Conservation (phyloP, 2,888 invertebrate genomes). For the Perithous albicinctus region DNA sequence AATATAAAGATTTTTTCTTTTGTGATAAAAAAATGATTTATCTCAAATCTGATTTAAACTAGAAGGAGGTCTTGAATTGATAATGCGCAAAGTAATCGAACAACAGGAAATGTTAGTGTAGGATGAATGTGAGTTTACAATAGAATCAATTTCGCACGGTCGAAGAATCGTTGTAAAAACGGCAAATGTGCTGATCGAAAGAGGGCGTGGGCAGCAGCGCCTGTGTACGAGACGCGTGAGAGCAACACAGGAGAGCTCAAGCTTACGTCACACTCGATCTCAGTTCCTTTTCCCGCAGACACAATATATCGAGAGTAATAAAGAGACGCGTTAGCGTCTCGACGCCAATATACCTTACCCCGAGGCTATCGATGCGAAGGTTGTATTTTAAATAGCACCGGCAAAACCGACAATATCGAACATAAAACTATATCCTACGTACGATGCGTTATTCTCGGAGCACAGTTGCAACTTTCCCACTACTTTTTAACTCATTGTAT, state of each 20-base stretch:
- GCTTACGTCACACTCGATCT: conserved; percentile 45
- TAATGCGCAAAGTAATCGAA: background rate
- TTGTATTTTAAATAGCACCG: conserved; percentile 26
- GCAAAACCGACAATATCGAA: background rate
- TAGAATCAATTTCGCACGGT: conserved; percentile 29
- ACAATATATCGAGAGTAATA: conserved; percentile 39
- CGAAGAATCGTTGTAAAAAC: conserved; percentile 17
- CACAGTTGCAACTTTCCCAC: too few relatives aligned
- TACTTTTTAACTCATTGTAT: too few relatives aligned
- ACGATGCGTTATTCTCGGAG: background rate
- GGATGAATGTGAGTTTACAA: conserved; percentile 19
- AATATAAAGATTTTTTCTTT: background rate
- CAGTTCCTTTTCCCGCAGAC: conserved; percentile 33
- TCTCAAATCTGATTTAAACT: background rate
- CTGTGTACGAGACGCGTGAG: background rate
- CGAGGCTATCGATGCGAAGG: conserved; percentile 40
- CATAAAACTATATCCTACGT: conserved; percentile 8
- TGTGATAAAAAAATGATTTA: background rate
- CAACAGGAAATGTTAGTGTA: background rate
- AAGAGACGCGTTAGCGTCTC: conserved; percentile 11
- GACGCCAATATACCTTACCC: background rate
- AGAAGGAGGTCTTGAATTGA: background rate
- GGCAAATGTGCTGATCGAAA: background rate
- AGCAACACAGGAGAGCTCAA: background rate
- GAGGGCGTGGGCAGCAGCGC: conserved; percentile 28